Conservation (phyloP, 2,113 vertebrate genomes). For the Micromys minutus region DNA sequence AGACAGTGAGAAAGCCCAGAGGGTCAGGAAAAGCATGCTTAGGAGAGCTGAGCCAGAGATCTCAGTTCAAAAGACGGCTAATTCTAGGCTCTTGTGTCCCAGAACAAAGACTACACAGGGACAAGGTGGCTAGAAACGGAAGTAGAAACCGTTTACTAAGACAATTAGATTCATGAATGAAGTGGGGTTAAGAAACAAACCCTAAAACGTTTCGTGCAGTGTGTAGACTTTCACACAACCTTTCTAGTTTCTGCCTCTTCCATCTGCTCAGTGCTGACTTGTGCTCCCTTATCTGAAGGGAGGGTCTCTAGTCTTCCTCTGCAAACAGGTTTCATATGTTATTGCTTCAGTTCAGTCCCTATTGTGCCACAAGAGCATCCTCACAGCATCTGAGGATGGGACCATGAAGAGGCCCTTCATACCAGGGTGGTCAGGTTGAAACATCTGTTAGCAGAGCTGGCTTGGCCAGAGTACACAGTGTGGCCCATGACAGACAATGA, state of each 20-base stretch:
- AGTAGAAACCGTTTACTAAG: neutral
- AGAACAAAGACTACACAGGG: neutral
- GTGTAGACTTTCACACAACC: neutral
- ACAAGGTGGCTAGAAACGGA: neutral
- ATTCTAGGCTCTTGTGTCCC: neutral
- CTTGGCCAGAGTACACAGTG: neutral
- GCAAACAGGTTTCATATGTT: neutral
- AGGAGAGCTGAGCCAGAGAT: neutral
- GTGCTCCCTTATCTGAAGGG: accelerated
- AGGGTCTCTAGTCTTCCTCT: neutral
- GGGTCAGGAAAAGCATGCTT: neutral
- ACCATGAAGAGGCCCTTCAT: neutral
- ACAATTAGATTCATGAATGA: neutral
- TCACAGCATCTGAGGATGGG: neutral
- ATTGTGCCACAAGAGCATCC: neutral
- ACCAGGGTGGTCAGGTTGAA: neutral
- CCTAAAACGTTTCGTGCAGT: too few relatives aligned
- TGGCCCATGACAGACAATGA: neutral
- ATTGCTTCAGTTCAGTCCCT: neutral
- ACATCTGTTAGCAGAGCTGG: neutral
- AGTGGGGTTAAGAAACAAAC: neutral
- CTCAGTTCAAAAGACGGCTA: neutral
- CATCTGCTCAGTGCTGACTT: neutral
- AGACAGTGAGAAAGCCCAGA: neutral
- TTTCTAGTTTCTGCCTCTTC: neutral